Percentiles rank a stretch among this genome's conserved stretches.
These are phyloP conservation scores for Drosophila paulistorum DNA, from an alignment of 1,140 invertebrate genomes.

Conservation along the genomic window DNA sequence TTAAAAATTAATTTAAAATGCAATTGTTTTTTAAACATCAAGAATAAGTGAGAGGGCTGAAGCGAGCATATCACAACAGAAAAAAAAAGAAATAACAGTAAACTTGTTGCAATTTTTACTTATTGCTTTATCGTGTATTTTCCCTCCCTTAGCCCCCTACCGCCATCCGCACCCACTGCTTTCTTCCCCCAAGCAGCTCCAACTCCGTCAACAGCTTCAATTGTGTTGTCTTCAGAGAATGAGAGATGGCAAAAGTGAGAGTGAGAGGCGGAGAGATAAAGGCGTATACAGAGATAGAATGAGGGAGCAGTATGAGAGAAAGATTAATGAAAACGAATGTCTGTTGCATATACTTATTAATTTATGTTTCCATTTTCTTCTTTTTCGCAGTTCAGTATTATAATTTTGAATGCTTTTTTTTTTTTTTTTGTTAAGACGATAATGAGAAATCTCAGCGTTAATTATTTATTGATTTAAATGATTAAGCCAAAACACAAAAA, in stretches of 20 bases:
- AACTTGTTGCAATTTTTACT: conserved; percentile 80
- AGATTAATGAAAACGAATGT: conserved; percentile 28
- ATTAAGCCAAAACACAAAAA: conserved; percentile 16
- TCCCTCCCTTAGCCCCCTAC: conserved; percentile 23
- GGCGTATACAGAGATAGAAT: conserved; percentile 1
- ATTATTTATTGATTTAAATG: conserved; percentile 66
- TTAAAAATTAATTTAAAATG: conserved; percentile 74
- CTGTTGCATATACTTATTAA: conserved; percentile 32
- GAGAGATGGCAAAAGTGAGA: not conserved
- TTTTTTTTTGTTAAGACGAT: not conserved
- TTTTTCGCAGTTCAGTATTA: not conserved
- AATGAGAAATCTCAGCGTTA: conserved; percentile 24
- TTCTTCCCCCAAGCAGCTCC: not conserved
- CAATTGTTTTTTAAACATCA: conserved; percentile 65
- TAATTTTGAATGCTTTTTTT: too few species aligned
- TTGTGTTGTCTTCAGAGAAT: not conserved
- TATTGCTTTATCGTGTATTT: conserved; percentile 73
- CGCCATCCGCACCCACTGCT: too few species aligned
- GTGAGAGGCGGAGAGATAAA: not conserved
- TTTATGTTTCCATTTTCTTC: conserved; percentile 46
- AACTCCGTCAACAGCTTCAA: not conserved
- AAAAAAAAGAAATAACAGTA: not conserved
- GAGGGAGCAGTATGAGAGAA: not conserved
- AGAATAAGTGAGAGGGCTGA: not conserved
- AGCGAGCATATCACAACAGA: conserved; percentile 29